phyloP scores from a whole-genome alignment of 2,113 vertebrate species.

The Serilophus lunatus region DNA sequence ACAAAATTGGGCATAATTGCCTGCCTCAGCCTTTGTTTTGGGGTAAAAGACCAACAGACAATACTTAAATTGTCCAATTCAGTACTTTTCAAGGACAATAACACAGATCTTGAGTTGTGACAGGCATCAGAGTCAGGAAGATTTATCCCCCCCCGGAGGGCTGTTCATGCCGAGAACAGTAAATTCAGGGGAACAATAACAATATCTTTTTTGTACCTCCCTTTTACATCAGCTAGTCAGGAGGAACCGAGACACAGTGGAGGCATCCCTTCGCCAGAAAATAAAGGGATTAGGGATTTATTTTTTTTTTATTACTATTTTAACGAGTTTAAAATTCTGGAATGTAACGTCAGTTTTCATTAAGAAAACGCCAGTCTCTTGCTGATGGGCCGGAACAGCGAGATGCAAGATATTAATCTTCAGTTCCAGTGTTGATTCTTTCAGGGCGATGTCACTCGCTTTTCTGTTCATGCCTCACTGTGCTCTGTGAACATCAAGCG shows the following conservation, averaged over 20 bases:
- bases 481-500: background rate
- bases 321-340: background rate
- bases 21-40: background rate
- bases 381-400: background rate
- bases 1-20: background rate
- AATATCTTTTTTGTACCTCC: background rate
- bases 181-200: constrained; percentile 19
- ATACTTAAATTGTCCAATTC: background rate
- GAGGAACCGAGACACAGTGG: background rate
- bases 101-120: background rate
- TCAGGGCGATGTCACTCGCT: background rate
- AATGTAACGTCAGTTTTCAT: background rate
- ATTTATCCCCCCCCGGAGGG: background rate
- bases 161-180: background rate
- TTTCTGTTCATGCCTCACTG: constrained; percentile 16
- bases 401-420: background rate
- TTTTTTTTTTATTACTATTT: background rate
- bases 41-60: background rate
- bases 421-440: background rate
- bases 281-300: background rate
- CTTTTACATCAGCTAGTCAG: background rate
- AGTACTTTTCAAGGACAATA: constrained; percentile 1
- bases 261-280: background rate
- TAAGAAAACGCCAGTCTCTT: background rate
- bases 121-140: background rate